Conservation (phyloP, 2,888 invertebrate genomes). For the Phalera bucephala region DNA sequence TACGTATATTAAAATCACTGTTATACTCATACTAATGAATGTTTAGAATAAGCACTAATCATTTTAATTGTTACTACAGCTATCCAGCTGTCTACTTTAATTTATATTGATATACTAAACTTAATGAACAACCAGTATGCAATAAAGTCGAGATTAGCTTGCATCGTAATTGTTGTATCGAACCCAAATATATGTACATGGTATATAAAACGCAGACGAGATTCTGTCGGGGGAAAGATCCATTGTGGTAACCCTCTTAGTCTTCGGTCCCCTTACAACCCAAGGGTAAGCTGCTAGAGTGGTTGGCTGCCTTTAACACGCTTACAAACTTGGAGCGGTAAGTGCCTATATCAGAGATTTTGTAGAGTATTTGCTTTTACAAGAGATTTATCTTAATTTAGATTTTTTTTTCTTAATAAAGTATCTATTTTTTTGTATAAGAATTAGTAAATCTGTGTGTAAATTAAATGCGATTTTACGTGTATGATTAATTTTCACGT, state of each 20-base stretch:
- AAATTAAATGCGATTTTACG: too few relatives aligned
- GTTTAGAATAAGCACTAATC: too few relatives aligned
- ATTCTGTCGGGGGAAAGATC: conserved; percentile 69
- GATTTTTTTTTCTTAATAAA: background rate
- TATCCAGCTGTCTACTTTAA: too few relatives aligned
- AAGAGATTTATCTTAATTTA: background rate
- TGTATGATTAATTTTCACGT: too few relatives aligned
- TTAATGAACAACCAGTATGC: background rate
- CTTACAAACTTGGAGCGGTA: conserved; percentile 48
- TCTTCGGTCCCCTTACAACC: conserved; percentile 51
- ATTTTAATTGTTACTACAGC: too few relatives aligned
- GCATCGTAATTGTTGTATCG: conserved; percentile 9
- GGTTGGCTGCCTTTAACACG: conserved; percentile 50
- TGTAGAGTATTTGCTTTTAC: background rate
- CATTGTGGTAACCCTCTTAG: conserved; percentile 77
- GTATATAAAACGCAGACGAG: conserved; percentile 38
- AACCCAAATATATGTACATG: conserved; percentile 11
- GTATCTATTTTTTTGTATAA: too few relatives aligned
- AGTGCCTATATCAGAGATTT: conserved; percentile 34
- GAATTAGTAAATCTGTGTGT: too few relatives aligned
- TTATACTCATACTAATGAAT: too few relatives aligned
- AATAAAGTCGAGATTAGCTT: background rate
- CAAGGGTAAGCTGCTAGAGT: conserved; percentile 58
- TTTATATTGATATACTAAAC: too few relatives aligned
- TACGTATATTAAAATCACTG: too few relatives aligned